Conservation (phyloP, 2,888 invertebrate genomes). For the Hypena proboscidalis region DNA sequence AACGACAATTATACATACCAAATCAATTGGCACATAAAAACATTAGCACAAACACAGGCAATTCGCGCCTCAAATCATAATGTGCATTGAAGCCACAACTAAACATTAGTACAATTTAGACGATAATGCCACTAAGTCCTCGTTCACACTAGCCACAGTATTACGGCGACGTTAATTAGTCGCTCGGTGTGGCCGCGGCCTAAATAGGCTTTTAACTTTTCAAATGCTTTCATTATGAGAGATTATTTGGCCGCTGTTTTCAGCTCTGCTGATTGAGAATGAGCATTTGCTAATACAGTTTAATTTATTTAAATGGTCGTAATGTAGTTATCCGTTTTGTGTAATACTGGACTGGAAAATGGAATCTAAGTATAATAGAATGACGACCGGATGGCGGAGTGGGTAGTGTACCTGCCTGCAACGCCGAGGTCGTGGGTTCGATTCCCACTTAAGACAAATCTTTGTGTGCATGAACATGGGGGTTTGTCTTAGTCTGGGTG, state of each 20-base stretch:
- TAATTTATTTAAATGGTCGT: constrained; percentile 54
- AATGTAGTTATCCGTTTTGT: constrained; percentile 12
- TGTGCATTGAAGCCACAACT: constrained; percentile 63
- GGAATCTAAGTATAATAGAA: neutral
- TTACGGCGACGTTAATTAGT: constrained; percentile 77
- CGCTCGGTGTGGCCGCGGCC: constrained; percentile 62
- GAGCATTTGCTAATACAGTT: constrained; percentile 53
- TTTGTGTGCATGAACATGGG: no score
- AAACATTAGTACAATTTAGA: constrained; percentile 81
- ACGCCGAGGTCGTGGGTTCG: no score
- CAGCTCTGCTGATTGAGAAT: constrained; percentile 66
- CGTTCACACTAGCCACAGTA: constrained; percentile 66
- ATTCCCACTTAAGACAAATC: no score
- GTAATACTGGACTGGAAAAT: constrained; percentile 12
- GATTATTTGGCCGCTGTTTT: constrained; percentile 67
- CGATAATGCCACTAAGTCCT: constrained; percentile 82
- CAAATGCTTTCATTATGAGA: constrained; percentile 76
- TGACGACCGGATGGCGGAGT: no score
- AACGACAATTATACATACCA: neutral
- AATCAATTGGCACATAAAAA: neutral
- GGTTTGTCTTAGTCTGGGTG: no score
- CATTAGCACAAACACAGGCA: constrained; percentile 25
- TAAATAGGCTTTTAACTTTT: constrained; percentile 81
- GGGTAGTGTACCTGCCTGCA: no score
- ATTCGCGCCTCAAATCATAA: constrained; percentile 60